Percentiles rank a stretch among this genome's conserved stretches.
These are phyloP conservation scores for Drosophila varians DNA, from an alignment of 1,140 invertebrate genomes.

Conservation along the genomic window DNA sequence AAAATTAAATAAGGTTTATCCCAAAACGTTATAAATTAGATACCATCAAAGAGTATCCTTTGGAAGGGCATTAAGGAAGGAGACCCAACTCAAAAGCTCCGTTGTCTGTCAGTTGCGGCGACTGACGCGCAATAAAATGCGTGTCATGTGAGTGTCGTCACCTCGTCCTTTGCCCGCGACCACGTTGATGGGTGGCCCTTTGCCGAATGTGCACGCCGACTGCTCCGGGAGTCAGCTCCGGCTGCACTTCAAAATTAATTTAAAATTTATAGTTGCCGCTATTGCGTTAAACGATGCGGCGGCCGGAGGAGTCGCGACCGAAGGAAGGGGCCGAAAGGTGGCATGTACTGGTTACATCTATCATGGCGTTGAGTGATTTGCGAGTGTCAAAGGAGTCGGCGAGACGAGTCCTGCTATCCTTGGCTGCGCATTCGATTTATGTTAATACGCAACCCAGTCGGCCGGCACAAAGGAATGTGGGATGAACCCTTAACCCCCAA, in stretches of 20 bases:
- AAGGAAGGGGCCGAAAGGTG: constrained; percentile 23
- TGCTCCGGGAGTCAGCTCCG: constrained; percentile 7
- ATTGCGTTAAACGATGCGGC: constrained; percentile 75
- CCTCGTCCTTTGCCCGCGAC: constrained; percentile 1
- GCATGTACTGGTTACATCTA: constrained; percentile 51
- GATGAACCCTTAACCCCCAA: constrained; percentile 33
- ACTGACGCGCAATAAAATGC: constrained; percentile 77
- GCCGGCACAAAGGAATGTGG: constrained; percentile 46
- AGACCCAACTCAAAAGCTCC: constrained; percentile 40
- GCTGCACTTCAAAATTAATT: constrained; percentile 77
- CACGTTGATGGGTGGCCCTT: constrained; percentile 54
- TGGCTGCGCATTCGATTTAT: constrained; percentile 67
- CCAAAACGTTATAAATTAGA: neutral
- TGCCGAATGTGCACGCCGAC: constrained; percentile 23
- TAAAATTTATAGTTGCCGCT: constrained; percentile 80
- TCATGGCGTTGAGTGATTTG: constrained; percentile 76
- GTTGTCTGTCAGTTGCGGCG: constrained; percentile 56
- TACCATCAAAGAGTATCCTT: neutral
- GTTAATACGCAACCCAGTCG: constrained; percentile 54
- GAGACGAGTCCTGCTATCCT: constrained; percentile 10
- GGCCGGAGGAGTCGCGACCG: constrained; percentile 32
- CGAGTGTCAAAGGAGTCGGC: constrained; percentile 69
- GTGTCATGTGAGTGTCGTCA: constrained; percentile 62
- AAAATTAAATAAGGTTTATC: no score
- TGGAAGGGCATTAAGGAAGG: neutral